Evolutionary conservation across 2,797 vertebrate species (phyloP), one percentile per base, ranked within the genome.

Genomic region (Sebastes variabilis): DNA sequence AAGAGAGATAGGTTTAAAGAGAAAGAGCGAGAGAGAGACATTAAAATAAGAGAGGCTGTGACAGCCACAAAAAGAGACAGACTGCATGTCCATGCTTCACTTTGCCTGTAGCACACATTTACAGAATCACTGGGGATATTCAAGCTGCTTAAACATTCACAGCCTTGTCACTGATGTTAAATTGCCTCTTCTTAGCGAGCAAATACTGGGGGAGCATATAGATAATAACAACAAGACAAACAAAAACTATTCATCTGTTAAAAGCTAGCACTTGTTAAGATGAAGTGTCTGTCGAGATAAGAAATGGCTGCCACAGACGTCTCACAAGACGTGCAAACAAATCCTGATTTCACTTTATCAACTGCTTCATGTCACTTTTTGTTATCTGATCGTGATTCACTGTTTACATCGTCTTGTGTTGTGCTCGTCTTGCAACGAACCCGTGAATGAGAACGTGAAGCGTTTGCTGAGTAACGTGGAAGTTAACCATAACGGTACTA

Each of bases 111-210:
- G 60, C 72, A 52, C 56, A 83, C 54, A 87, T 87, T 66, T 71
- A 71, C 36, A 78, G 56, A 72, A 65, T 76, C 73, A 78, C 20
- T 69, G 58, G 36, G 30, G 2, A 77, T 72, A 81, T 77, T 77
- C 66, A 73, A 78, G 67, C 80, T 82, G 68, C 58, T 82, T 79
- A 74, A 84, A 82, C 78, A 85, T 82, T 81, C 82, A 83, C 56
- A 61, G 87, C 16, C 65, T 80, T 90, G 89, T 84, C 83, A 73
- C 34, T 70, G 56, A 87, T 85, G 80, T 73, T 85, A 80, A 90
- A 91, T 85, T 67, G 77, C 71, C 58, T 87, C 76, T 66, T 74
- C 69, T 60, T 22, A 71, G 72, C 11, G 8, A 79, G 32, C 32
- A 83, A 80, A 85, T 49, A 79, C 52, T 66, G 49, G 13, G 18